Base-by-base conservation (phyloP, 2,113 vertebrate species). In the Oophaga pumilio region DNA sequence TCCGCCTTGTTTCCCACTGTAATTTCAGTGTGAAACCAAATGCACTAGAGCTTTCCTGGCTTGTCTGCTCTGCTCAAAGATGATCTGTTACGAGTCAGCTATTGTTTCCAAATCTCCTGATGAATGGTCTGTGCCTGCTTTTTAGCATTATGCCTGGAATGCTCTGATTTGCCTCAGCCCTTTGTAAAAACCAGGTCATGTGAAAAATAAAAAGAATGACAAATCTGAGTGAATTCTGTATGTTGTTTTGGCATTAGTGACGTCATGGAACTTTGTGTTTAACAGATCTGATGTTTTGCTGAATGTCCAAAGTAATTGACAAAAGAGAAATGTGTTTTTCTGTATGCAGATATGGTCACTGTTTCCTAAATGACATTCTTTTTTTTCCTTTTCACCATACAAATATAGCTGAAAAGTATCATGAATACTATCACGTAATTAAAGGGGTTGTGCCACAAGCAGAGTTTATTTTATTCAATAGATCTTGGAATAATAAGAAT, bases 81-180 rank as follows among this genome's bases (percentile, higher is more conserved):
- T 88, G 87, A 88, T 88, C 81, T 80, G 81, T 77, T 88, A 88
- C 24, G 71, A 88, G 87, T 84, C 80, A 77, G 87, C 87, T 84
- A 88, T 88, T 88, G 87, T 77, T 84, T 77, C 71, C 59, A 84
- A 88, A 88, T 82, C 80, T 88, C 73, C 71, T 77, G 81, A 88
- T 88, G 71, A 88, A 88, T 88, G 57, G 87, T 57, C 80, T 84
- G 50, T 56, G 87, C 56, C 81, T 83, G 87, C 79, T 82, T 88
- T 88, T 88, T 88, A 88, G 86, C 86, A 84, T 84, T 77, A 83
- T 84, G 87, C 81, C 87, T 84, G 87, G 87, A 82, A 88, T 83
- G 86, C 79, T 88, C 86, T 82, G 86, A 88, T 88, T 88, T 83
- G 86, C 86, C 86, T 88, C 79, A 64, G 68, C 57, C 53, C 79